These are phyloP conservation scores for Microctenopoma steveboyesi DNA, from an alignment of 2,797 vertebrate genomes.

Conservation along the genomic window DNA sequence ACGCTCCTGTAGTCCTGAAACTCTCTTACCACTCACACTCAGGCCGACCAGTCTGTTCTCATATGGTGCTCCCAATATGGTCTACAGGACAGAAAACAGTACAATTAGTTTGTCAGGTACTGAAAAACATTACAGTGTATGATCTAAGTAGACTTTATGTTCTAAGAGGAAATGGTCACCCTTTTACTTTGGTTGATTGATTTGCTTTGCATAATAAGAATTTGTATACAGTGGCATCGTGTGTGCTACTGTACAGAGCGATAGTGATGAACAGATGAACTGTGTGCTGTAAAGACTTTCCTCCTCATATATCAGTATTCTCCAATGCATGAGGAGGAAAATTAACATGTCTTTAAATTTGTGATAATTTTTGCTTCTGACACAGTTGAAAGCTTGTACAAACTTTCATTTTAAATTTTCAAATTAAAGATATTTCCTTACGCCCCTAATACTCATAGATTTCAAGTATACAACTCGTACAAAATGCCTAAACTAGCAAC, in stretches of 20 bases:
- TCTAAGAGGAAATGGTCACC: too few species aligned
- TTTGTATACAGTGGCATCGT: background rate
- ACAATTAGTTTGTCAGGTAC: background rate
- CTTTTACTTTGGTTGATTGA: too few species aligned
- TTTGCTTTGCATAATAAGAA: too few species aligned
- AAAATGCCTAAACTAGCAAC: too few species aligned
- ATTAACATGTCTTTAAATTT: too few species aligned
- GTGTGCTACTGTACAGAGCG: background rate
- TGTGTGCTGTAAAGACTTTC: background rate
- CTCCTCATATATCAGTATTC: too few species aligned
- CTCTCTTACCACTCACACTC: slow-evolving; percentile 9
- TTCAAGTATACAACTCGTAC: too few species aligned
- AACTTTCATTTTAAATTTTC: too few species aligned
- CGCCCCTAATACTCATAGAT: too few species aligned
- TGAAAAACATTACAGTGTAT: background rate
- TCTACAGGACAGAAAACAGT: slow-evolving; percentile 21
- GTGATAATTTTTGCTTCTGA: too few species aligned
- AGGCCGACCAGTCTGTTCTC: slow-evolving; percentile 46
- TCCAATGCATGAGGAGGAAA: background rate
- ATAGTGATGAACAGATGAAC: background rate
- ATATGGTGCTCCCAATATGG: accelerated
- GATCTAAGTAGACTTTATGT: background rate
- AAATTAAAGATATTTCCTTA: too few species aligned
- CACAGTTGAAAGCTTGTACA: too few species aligned
- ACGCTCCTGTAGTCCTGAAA: slow-evolving; percentile 42